Conservation (phyloP, 2,888 invertebrate genomes). For the Conchocele bisecta region DNA sequence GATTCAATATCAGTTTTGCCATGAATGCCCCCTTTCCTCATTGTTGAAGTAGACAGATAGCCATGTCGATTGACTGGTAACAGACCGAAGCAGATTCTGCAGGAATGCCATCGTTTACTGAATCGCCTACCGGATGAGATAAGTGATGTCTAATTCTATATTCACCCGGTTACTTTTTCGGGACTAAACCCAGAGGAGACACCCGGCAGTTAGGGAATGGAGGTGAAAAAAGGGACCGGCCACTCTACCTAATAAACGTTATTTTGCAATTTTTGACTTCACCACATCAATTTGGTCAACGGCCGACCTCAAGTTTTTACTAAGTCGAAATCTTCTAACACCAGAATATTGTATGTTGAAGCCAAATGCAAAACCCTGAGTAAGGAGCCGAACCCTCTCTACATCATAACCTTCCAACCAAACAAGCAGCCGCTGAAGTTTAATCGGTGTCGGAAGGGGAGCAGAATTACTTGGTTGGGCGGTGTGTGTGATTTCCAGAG, state of each 20-base stretch:
- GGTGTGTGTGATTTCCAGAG: too few relatives aligned
- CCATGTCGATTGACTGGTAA: slow-evolving; percentile 26
- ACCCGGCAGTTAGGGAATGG: slow-evolving; percentile 21
- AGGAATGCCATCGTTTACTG: slow-evolving; percentile 44
- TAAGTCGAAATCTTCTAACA: neutral
- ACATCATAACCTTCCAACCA: too few relatives aligned
- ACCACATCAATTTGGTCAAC: neutral
- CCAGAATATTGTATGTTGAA: slow-evolving; percentile 36
- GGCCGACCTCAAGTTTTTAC: neutral
- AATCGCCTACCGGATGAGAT: slow-evolving; percentile 27
- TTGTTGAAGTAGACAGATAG: slow-evolving; percentile 4
- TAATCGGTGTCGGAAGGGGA: too few relatives aligned
- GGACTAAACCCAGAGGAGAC: slow-evolving; percentile 37
- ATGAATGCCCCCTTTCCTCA: neutral
- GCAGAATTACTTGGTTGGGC: too few relatives aligned
- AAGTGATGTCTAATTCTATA: slow-evolving; percentile 47
- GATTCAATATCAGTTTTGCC: slow-evolving; percentile 25
- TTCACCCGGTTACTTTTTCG: slow-evolving; percentile 34
- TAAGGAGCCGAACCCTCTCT: too few relatives aligned
- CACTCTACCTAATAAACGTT: slow-evolving; percentile 8
- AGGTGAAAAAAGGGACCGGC: slow-evolving; percentile 25
- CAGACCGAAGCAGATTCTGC: slow-evolving; percentile 18
- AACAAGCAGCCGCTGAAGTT: too few relatives aligned
- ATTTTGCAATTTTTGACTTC: slow-evolving; percentile 10
- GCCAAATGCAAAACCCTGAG: slow-evolving; percentile 24